phyloP scores from a whole-genome alignment of 2,888 invertebrate species.

The Anagyrus pseudococci region DNA sequence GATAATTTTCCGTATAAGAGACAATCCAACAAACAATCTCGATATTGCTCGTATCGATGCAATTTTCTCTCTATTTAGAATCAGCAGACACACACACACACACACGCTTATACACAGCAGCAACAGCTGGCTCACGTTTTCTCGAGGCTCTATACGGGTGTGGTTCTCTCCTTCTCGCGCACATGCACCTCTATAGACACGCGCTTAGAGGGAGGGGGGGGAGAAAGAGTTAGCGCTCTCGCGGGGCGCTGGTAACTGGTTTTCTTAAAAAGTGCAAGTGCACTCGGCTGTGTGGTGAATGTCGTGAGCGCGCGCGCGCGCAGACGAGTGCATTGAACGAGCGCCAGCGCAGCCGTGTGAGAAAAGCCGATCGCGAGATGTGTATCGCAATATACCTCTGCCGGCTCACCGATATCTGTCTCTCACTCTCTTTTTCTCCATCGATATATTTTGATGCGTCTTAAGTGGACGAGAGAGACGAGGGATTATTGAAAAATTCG shows the following conservation, averaged over 20 bases:
- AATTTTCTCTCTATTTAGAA: too few relatives aligned
- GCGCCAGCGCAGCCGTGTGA: slow-evolving; percentile 9
- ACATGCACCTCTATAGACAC: too few relatives aligned
- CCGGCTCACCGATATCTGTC: not conserved
- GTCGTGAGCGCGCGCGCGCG: not conserved
- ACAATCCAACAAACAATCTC: too few relatives aligned
- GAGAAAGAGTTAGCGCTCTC: slow-evolving; percentile 29
- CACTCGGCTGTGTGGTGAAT: slow-evolving; percentile 39
- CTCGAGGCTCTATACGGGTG: too few relatives aligned
- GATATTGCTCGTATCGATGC: too few relatives aligned
- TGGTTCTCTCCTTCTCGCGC: not conserved
- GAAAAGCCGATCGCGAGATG: slow-evolving; percentile 16
- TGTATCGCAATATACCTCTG: slow-evolving; percentile 30
- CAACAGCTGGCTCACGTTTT: too few relatives aligned
- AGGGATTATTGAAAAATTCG: not conserved
- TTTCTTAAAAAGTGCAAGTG: slow-evolving; percentile 57
- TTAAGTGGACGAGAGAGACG: not conserved
- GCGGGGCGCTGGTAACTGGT: slow-evolving; percentile 42
- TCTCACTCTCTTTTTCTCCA: not conserved
- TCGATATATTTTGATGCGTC: not conserved
- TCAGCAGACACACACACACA: too few relatives aligned
- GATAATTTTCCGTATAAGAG: too few relatives aligned
- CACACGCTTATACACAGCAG: too few relatives aligned
- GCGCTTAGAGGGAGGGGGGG: too few relatives aligned
- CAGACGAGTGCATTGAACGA: not conserved